These are phyloP conservation scores for Conomelus anceps DNA, from an alignment of 2,888 invertebrate genomes.

Conservation along the genomic window DNA sequence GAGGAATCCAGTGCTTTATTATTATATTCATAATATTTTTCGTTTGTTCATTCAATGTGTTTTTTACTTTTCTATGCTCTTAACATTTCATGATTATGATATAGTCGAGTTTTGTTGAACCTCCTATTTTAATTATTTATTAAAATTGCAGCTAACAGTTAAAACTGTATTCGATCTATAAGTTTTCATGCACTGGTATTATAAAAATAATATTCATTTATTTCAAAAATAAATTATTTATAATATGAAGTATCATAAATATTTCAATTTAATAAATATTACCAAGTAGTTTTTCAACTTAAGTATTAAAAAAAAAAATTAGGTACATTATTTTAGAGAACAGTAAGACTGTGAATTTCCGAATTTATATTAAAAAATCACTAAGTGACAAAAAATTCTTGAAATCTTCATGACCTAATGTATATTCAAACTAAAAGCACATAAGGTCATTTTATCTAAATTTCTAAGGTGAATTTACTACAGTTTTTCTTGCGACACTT, in stretches of 20 bases:
- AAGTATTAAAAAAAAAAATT: no score
- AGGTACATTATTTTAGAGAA: no score
- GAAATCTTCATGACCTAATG: not conserved
- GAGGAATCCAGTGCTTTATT: not conserved
- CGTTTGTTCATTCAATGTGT: not conserved
- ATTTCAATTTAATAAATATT: no score
- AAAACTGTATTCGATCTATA: not conserved
- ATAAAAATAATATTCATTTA: not conserved
- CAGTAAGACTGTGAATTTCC: no score
- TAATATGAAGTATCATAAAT: no score
- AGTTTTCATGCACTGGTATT: no score
- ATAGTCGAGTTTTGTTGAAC: not conserved
- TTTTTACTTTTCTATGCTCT: not conserved
- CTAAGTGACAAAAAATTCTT: not conserved
- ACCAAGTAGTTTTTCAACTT: no score
- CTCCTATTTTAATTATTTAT: not conserved
- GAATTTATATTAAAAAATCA: not conserved
- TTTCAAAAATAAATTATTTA: not conserved
- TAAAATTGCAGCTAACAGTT: not conserved
- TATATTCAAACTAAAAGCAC: not conserved
- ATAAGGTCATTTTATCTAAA: no score
- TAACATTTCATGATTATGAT: not conserved
- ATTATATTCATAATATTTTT: not conserved
- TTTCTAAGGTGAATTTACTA: no score
- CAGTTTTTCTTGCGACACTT: no score